Conservation (phyloP, 2,113 vertebrate genomes). For the Onychostoma macrolepis region DNA sequence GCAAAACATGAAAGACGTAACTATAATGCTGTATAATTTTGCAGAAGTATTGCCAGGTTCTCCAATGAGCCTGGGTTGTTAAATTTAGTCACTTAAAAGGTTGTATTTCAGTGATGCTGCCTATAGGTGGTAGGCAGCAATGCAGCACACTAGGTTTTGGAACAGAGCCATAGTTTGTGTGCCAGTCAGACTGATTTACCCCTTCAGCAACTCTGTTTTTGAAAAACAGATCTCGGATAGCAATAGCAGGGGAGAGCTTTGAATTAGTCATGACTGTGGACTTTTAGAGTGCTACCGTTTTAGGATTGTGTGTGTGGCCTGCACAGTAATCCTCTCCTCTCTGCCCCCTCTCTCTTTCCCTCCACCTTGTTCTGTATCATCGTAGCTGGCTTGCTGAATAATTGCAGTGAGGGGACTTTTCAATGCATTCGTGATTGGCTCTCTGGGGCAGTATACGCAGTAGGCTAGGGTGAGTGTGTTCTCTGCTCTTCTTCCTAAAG, state of each 20-base stretch:
- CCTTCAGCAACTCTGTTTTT: slow-evolving; percentile 50
- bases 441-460: slow-evolving; percentile 64
- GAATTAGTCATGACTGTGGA: slow-evolving; percentile 62
- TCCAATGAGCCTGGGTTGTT: neutral
- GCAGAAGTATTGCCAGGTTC: neutral
- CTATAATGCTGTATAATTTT: neutral
- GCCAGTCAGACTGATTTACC: slow-evolving; percentile 12
- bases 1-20: neutral
- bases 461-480: slow-evolving; percentile 67
- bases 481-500: slow-evolving; percentile 10
- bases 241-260: slow-evolving; percentile 47
- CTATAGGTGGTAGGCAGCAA: neutral
- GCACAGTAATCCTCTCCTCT: slow-evolving; percentile 41
- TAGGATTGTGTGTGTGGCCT: slow-evolving; percentile 41
- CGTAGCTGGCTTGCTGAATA: slow-evolving; percentile 70
- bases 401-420: slow-evolving; percentile 78
- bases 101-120: neutral
- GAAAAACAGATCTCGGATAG: slow-evolving; percentile 54
- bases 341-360: slow-evolving; percentile 34
- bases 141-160: slow-evolving; percentile 1
- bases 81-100: neutral
- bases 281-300: slow-evolving; percentile 58
- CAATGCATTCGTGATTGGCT: slow-evolving; percentile 79
- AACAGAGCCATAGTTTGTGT: neutral
- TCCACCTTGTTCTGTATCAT: slow-evolving; percentile 61